phyloP scores from a whole-genome alignment of 2,888 invertebrate species.

The Himalopsyche kuldschensis region DNA sequence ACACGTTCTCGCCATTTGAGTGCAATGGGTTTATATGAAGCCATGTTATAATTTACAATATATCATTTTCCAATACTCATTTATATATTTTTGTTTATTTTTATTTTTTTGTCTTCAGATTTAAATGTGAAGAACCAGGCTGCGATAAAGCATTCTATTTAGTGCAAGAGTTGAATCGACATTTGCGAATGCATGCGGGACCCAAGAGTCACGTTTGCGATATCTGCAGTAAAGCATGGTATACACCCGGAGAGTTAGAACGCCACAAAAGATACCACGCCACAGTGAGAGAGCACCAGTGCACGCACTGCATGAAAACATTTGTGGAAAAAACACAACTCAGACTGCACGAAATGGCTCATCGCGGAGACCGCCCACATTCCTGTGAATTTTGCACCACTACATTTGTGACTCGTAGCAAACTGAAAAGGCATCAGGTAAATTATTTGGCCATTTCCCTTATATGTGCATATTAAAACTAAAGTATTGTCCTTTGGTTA shows the following conservation, averaged over 20 bases:
- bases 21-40: too few relatives aligned
- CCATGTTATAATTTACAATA: too few relatives aligned
- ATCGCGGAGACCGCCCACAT: slow-evolving; percentile 33
- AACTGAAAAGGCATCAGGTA: slow-evolving; percentile 37
- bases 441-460: neutral
- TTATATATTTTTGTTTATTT: neutral
- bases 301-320: slow-evolving; percentile 28
- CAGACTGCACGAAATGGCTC: slow-evolving; percentile 32
- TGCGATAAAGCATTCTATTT: slow-evolving; percentile 33
- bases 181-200: slow-evolving; percentile 24
- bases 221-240: slow-evolving; percentile 33
- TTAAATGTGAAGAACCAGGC: slow-evolving; percentile 33
- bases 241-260: slow-evolving; percentile 22
- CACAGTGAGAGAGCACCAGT: slow-evolving; percentile 26
- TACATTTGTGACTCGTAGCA: slow-evolving; percentile 27
- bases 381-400: slow-evolving; percentile 35
- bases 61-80: too few relatives aligned
- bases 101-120: slow-evolving; percentile 20
- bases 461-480: neutral
- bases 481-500: too few relatives aligned
- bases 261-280: slow-evolving; percentile 33
- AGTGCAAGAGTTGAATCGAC: slow-evolving; percentile 30
- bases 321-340: slow-evolving; percentile 36
- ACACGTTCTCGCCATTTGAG: too few relatives aligned
- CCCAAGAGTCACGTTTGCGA: slow-evolving; percentile 23